These are phyloP conservation scores for Melospiza georgiana DNA, from an alignment of 2,113 vertebrate species.

Conservation along the genomic window DNA sequence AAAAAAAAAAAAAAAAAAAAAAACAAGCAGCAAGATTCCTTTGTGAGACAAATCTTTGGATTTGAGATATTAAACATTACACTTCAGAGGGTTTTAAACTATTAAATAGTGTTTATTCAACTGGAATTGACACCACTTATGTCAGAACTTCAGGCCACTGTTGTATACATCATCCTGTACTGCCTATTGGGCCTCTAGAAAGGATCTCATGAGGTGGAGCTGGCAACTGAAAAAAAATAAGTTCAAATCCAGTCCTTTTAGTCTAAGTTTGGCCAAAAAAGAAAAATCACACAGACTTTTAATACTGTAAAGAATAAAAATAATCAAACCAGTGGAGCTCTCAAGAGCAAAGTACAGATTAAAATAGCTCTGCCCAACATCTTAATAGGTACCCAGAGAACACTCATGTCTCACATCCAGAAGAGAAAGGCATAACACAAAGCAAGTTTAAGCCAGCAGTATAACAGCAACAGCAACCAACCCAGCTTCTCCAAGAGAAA, in stretches of 20 bases:
- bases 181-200: background rate
- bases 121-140: background rate
- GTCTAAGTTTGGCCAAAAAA: background rate
- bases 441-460: background rate
- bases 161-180: background rate
- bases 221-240: background rate
- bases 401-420: background rate
- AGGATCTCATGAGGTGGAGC: background rate
- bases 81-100: background rate
- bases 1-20: background rate
- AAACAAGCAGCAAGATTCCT: background rate
- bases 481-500: background rate
- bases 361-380: background rate
- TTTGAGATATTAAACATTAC: background rate
- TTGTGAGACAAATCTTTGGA: background rate
- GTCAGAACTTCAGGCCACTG: background rate
- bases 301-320: background rate
- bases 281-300: background rate
- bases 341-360: background rate
- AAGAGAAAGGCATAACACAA: background rate
- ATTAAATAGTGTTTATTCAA: background rate
- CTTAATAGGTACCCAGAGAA: background rate
- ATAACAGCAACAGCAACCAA: background rate
- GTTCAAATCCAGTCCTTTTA: background rate
- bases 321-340: background rate